phyloP scores from a whole-genome alignment of 2,888 invertebrate genomes.

The Pemphredon lugubris region DNA sequence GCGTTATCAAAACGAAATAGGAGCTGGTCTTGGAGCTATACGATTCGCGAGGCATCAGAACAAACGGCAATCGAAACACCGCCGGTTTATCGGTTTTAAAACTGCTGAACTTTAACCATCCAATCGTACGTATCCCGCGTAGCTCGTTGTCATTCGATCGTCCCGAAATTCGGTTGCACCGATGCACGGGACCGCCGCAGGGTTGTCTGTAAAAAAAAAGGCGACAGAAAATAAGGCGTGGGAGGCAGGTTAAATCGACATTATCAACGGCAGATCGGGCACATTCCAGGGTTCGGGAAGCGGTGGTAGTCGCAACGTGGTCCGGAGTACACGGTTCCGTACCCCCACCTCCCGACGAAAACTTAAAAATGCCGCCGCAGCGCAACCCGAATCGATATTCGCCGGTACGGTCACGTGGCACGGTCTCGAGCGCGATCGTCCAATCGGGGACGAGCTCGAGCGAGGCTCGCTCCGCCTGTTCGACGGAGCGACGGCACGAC shows the following conservation, averaged over 20 bases:
- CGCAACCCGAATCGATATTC: conserved; percentile 90
- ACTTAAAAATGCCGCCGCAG: conserved; percentile 92
- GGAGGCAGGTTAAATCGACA: background rate
- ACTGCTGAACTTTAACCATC: no score
- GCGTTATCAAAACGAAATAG: background rate
- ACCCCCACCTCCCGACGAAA: conserved; percentile 79
- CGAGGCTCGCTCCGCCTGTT: conserved; percentile 61
- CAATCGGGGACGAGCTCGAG: conserved; percentile 72
- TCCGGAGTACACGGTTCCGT: conserved; percentile 69
- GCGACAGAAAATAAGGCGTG: background rate
- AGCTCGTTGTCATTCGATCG: background rate
- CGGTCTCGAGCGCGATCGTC: conserved; percentile 63
- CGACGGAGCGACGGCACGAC: conserved; percentile 61
- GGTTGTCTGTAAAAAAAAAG: background rate
- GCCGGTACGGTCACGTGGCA: conserved; percentile 83
- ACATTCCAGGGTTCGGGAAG: conserved; percentile 38
- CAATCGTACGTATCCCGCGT: no score
- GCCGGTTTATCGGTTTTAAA: background rate
- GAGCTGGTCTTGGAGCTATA: background rate
- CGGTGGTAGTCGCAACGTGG: conserved; percentile 62
- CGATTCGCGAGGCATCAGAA: background rate
- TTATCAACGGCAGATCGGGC: conserved; percentile 8
- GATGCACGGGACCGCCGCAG: background rate
- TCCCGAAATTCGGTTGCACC: conserved; percentile 1
- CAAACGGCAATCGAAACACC: background rate